Conservation (phyloP, 2,888 invertebrate species). For the Hirtodrosophila cameraria region DNA sequence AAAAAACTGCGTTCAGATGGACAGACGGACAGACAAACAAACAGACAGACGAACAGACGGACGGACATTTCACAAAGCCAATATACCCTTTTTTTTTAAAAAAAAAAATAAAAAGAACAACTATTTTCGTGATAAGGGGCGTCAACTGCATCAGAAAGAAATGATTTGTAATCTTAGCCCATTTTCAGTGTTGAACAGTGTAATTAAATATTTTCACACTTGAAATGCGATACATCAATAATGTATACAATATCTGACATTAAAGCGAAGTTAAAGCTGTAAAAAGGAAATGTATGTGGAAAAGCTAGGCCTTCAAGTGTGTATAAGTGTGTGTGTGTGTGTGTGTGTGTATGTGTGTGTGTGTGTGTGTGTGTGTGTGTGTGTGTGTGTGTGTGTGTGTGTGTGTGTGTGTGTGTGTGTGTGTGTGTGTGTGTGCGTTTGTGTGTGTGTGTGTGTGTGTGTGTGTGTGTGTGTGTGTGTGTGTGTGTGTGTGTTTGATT, state of each 20-base stretch:
- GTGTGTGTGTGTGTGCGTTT: not conserved
- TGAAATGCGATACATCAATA: constrained; percentile 63
- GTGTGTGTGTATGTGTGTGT: constrained; percentile 1
- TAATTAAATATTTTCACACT: constrained; percentile 6
- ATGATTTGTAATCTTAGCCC: too few species aligned
- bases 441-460: constrained; percentile 26
- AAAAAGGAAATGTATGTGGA: constrained; percentile 59
- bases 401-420: constrained; percentile 11
- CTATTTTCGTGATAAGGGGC: too few species aligned
- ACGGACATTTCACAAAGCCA: too few species aligned
- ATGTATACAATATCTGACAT: constrained; percentile 45
- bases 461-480: constrained; percentile 2
- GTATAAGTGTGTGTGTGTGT: not conserved
- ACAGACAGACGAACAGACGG: too few species aligned
- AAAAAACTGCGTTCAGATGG: too few species aligned
- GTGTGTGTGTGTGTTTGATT: constrained; percentile 46
- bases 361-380: constrained; percentile 25
- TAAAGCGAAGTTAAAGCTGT: constrained; percentile 69
- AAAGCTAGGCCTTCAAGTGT: constrained; percentile 24
- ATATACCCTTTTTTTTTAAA: too few species aligned
- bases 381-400: not conserved
- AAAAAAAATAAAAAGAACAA: too few species aligned
- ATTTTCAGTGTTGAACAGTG: too few species aligned
- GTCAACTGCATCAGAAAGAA: too few species aligned
- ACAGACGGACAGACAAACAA: too few species aligned